Base-by-base conservation (phyloP, 2,888 invertebrate species). In the Cheilosia vernalis region DNA sequence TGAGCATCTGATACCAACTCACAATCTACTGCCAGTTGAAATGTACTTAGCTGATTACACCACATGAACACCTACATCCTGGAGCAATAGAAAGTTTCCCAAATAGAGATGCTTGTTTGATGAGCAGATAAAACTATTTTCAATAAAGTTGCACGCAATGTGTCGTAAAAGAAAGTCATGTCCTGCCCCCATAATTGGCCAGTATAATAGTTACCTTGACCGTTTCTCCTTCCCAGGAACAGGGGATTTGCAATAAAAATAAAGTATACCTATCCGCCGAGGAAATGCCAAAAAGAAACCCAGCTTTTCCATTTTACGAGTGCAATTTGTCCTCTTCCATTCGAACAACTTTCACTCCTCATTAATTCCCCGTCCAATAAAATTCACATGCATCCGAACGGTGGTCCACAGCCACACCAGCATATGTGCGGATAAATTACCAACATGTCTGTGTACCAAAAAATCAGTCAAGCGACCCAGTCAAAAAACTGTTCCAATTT, bases 331-430 rank as follows among this genome's bases (percentile, higher is more conserved):
- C 70, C 80, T 60, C 66, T 80, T 85, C 80, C 80, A 80, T 79
- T 80, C 70, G 70, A 80, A 70, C 84, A 84, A 79, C 79, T 84
- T 84, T 80, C 84, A 84, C 84, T 84, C 84, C 74, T 80, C 84
- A 80, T 84, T 80, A 84, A 84, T 79, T 80, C 70, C 53, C 70
- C 67, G 80, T 70, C 84, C 64, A 76, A 84, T 79, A 64, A 84
- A 84, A 84, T 84, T 84, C 80, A 55, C 69, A 76, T 84, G 73
- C 79, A 84, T 55, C 73, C 74, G 60, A 63, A 37, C 40, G 37
- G 58, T 60, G 40, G 19, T 51, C 44, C 55, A 33, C 67, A 24
- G 24, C 24, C 17, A n/a, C 33, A 9, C 61, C 21, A 9, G 64
- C 17, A 47, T 53, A 53, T 24, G 21, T 17, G n/a, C n/a, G 67